A percentile compares a stretch with the other conserved stretches of the same genome.
These are phyloP conservation scores for Poecilia latipinna DNA, from an alignment of 2,113 vertebrate species.

Conservation along the genomic window DNA sequence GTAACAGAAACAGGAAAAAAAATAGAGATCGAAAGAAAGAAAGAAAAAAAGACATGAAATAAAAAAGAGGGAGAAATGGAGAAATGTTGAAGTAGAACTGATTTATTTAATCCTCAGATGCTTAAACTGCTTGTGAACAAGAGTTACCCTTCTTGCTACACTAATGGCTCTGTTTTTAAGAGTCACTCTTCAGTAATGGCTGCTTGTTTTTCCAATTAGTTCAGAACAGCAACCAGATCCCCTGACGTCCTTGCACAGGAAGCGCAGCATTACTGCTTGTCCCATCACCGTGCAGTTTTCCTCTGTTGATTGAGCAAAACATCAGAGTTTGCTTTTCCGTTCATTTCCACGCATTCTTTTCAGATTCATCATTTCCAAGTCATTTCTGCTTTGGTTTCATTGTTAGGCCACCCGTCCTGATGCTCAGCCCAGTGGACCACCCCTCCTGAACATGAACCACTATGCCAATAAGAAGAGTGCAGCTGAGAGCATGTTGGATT, in stretches of 20 bases:
- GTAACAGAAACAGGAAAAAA: background rate
- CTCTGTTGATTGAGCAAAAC: conserved; percentile 21
- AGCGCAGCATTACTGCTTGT: conserved; percentile 38
- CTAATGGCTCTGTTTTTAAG: conserved; percentile 51
- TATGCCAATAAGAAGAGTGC: conserved; percentile 93
- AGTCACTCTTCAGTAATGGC: conserved; percentile 45
- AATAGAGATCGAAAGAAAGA: background rate
- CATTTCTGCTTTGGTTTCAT: conserved; percentile 25
- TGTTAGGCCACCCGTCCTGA: conserved; percentile 42
- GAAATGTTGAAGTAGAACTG: background rate
- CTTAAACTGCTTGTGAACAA: background rate
- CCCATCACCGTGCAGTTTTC: conserved; percentile 33
- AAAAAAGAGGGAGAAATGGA: background rate
- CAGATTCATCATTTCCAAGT: conserved; percentile 21
- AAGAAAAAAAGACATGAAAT: background rate
- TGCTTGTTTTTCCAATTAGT: conserved; percentile 49
- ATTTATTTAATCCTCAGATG: background rate
- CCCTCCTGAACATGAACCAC: conserved; percentile 87
- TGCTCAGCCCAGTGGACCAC: conserved; percentile 49
- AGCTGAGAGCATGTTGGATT: conserved; percentile 91
- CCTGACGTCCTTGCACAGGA: conserved; percentile 41
- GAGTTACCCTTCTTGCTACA: conserved; percentile 5
- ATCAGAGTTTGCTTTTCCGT: conserved; percentile 18
- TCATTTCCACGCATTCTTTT: conserved; percentile 30
- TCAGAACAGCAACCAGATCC: conserved; percentile 50